Percentiles rank a stretch among this genome's conserved stretches.
Conservation (phyloP, 1,140 invertebrate genomes). For the Mercenaria mercenaria region DNA sequence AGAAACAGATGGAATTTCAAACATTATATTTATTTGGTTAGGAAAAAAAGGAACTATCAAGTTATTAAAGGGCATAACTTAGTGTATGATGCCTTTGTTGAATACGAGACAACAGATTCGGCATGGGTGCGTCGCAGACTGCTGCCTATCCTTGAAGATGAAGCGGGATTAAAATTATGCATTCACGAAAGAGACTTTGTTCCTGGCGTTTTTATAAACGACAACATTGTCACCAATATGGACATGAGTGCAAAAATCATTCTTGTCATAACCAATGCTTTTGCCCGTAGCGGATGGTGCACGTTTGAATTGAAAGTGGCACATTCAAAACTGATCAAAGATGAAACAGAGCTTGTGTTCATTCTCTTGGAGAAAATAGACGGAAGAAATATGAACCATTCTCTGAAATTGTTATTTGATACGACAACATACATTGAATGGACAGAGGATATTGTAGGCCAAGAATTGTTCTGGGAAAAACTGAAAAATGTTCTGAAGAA, state of each 20-base stretch:
- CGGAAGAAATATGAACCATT: not conserved
- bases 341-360: no score
- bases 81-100: slow-evolving; percentile 4
- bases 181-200: not conserved
- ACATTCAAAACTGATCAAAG: not conserved
- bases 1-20: slow-evolving; percentile 26
- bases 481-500: not conserved
- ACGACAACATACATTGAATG: not conserved
- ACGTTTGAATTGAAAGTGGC: slow-evolving; percentile 2
- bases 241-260: not conserved
- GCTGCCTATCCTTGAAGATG: not conserved
- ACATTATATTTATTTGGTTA: slow-evolving; percentile 5
- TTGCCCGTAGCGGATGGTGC: no score
- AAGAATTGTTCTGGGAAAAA: not conserved
- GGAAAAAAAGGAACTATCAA: not conserved
- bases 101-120: not conserved
- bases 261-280: no score
- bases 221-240: not conserved
- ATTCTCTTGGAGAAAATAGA: not conserved
- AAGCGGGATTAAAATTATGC: not conserved
- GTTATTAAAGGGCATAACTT: not conserved
- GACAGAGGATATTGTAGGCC: not conserved
- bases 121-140: not conserved
- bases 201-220: not conserved
- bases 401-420: not conserved